phyloP scores from a whole-genome alignment of 2,888 invertebrate species.

The Ryuthela nishihirai region DNA sequence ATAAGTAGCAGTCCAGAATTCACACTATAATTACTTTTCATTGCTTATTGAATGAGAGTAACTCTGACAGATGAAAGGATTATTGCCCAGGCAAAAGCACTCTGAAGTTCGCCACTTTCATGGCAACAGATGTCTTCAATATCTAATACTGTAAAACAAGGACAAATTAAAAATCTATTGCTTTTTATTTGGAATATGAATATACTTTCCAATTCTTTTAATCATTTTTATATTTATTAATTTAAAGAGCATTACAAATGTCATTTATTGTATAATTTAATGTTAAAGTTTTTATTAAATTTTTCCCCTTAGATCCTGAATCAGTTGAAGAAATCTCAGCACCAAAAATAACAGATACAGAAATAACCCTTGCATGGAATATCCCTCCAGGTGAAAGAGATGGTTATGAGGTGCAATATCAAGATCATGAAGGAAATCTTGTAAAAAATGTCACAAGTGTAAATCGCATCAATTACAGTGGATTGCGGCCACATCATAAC shows the following conservation, averaged over 20 bases:
- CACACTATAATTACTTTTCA: too few relatives aligned
- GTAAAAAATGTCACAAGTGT: constrained; percentile 66
- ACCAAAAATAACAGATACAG: constrained; percentile 71
- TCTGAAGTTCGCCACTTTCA: too few relatives aligned
- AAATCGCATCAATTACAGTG: constrained; percentile 64
- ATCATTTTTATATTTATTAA: not conserved
- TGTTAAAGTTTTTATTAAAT: constrained; percentile 28
- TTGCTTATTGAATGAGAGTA: too few relatives aligned
- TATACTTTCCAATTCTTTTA: not conserved
- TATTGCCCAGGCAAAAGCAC: too few relatives aligned
- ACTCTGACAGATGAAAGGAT: too few relatives aligned
- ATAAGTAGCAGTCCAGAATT: too few relatives aligned
- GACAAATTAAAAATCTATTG: not conserved
- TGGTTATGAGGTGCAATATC: constrained; percentile 78
- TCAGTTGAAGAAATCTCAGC: constrained; percentile 76
- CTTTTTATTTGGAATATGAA: not conserved
- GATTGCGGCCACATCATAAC: constrained; percentile 73
- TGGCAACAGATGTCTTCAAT: too few relatives aligned
- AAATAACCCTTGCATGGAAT: constrained; percentile 74
- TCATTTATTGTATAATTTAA: too few relatives aligned
- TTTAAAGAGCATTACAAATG: too few relatives aligned
- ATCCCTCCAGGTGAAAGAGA: constrained; percentile 72
- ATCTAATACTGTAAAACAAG: too few relatives aligned
- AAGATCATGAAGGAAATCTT: constrained; percentile 64
- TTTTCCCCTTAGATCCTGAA: constrained; percentile 64